A percentile compares a stretch with the other conserved stretches of the same genome.
These are phyloP conservation scores for Galaxias olidus DNA, from an alignment of 2,797 vertebrate genomes.

Conservation along the genomic window DNA sequence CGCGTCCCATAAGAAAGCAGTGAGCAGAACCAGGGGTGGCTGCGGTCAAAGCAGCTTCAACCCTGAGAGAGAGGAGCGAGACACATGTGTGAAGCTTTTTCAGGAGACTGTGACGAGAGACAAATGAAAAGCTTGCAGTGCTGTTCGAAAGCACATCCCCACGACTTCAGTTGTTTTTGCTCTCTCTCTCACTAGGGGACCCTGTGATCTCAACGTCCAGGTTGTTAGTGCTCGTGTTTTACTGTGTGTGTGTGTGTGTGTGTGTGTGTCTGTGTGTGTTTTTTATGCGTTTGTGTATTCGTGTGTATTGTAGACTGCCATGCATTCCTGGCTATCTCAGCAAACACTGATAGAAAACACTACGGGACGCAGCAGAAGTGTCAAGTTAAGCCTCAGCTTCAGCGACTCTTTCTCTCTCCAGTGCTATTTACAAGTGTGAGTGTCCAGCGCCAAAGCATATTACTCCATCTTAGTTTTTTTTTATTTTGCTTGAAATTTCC, in stretches of 20 bases:
- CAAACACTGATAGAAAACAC: conserved; percentile 6
- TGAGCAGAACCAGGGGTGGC: conserved; percentile 55
- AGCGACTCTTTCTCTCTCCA: conserved; percentile 10
- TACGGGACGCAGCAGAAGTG: conserved; percentile 8
- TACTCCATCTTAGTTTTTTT: conserved; percentile 1
- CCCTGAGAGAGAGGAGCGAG: conserved; percentile 61
- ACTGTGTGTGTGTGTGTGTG: conserved; percentile 36
- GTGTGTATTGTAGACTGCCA: conserved; percentile 4
- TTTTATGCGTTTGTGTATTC: conserved; percentile 27
- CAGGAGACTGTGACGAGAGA: conserved; percentile 45
- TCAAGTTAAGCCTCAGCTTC: conserved; percentile 1
- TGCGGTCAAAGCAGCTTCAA: conserved; percentile 57
- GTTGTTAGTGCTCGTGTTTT: background rate
- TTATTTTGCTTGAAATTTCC: conserved; percentile 9
- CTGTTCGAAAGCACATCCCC: conserved; percentile 54
- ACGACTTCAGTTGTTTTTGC: conserved; percentile 27
- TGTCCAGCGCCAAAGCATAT: conserved; percentile 22
- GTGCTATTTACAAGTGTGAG: conserved; percentile 21
- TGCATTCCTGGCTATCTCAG: conserved; percentile 3
- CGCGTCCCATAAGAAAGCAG: conserved; percentile 53
- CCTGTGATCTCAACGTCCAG: conserved; percentile 52
- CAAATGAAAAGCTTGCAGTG: conserved; percentile 63
- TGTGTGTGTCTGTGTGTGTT: conserved; percentile 1
- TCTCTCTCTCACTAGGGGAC: conserved; percentile 36
- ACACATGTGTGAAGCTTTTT: conserved; percentile 35